Percentiles rank a stretch among this genome's conserved stretches.
phyloP scores from a whole-genome alignment of 2,113 vertebrate species.

The Camelus dromedarius region DNA sequence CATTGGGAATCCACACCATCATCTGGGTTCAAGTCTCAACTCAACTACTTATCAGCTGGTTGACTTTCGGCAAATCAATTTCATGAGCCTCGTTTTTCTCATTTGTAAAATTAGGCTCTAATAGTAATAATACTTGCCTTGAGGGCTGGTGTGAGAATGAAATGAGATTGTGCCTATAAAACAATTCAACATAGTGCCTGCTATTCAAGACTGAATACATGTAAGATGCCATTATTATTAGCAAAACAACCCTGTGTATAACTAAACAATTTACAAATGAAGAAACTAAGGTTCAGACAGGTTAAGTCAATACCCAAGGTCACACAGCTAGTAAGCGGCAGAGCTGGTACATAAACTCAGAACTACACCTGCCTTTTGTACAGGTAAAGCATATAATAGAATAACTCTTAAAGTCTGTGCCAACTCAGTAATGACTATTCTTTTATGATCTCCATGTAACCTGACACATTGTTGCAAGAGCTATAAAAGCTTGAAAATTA shows the following conservation, averaged over 20 bases:
- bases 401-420: background rate
- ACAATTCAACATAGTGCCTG: constrained; percentile 17
- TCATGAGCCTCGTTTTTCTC: constrained; percentile 35
- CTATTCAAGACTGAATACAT: constrained; percentile 49
- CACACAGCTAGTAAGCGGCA: constrained; percentile 43
- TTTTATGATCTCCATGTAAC: constrained; percentile 58
- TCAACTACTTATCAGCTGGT: background rate
- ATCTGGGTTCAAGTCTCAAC: constrained; percentile 14
- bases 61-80: constrained; percentile 17
- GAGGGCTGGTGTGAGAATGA: background rate
- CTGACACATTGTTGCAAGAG: constrained; percentile 54
- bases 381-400: background rate
- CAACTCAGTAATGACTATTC: background rate
- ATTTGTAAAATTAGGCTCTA: constrained; percentile 19
- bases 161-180: constrained; percentile 52
- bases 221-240: background rate
- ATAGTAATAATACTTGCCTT: constrained; percentile 15
- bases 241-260: background rate
- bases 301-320: background rate
- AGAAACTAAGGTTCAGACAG: constrained; percentile 46
- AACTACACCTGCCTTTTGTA: background rate
- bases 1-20: background rate
- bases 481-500: constrained; percentile 18
- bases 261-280: constrained; percentile 41
- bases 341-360: background rate